Evolutionary conservation across 2,888 invertebrate species (phyloP).

Genomic region (Punctoribates punctum): DNA sequence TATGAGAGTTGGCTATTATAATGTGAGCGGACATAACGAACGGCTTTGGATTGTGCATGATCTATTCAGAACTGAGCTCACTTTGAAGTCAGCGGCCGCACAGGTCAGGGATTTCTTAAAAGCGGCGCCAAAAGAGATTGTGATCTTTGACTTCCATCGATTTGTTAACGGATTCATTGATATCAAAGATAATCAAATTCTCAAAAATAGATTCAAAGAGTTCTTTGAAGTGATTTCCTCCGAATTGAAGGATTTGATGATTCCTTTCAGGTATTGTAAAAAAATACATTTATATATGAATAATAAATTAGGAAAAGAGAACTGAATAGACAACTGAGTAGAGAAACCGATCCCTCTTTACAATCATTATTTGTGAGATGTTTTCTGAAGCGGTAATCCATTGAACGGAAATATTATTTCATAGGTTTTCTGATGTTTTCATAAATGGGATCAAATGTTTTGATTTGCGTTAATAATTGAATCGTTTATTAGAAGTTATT

Average conservation of each 20-base stretch:
- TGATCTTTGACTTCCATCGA: constrained; percentile 76
- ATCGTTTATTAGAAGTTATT: too few relatives aligned
- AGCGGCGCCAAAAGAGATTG: constrained; percentile 49
- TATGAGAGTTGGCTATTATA: constrained; percentile 46
- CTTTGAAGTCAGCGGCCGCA: constrained; percentile 51
- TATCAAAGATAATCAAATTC: neutral
- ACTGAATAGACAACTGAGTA: too few relatives aligned
- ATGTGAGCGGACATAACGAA: constrained; percentile 37
- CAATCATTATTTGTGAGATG: too few relatives aligned
- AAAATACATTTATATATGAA: too few relatives aligned
- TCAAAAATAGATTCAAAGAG: neutral
- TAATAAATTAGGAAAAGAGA: too few relatives aligned
- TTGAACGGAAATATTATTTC: too few relatives aligned
- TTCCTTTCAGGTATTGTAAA: constrained; percentile 15
- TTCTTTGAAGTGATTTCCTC: neutral
- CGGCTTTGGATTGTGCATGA: constrained; percentile 50
- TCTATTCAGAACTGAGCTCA: constrained; percentile 46
- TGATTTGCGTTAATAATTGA: neutral
- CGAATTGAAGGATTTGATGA: constrained; percentile 17
- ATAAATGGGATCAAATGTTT: too few relatives aligned
- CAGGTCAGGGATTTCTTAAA: constrained; percentile 68
- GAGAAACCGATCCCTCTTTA: too few relatives aligned
- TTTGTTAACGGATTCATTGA: constrained; percentile 59
- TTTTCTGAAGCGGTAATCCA: too few relatives aligned
- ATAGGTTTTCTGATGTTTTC: too few relatives aligned